Evolutionary conservation across 92 coral and sea anemone genomes (phyloP).

Genomic region (Heliopora coerulea): DNA sequence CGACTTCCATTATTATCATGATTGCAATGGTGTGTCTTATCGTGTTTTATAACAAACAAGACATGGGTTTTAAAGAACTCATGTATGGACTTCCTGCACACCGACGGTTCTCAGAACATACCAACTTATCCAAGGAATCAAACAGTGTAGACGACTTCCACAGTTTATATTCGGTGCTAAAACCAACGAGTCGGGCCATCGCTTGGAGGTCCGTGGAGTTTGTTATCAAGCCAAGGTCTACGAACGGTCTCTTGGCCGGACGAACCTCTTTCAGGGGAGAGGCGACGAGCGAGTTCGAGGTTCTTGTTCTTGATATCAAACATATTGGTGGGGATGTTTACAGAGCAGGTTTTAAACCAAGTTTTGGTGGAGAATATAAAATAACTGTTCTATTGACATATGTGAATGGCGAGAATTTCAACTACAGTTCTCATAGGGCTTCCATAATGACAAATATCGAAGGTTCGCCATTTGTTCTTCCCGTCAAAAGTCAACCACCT

Average conservation of each 20-base stretch:
- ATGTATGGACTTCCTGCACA: no score
- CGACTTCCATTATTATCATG: background rate
- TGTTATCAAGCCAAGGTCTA: background rate
- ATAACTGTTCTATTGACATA: slow-evolving; percentile 76
- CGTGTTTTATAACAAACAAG: background rate
- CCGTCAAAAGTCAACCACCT: slow-evolving; percentile 64
- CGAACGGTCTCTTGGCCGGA: slow-evolving; percentile 2
- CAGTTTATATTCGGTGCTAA: background rate
- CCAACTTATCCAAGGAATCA: background rate
- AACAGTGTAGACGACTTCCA: background rate
- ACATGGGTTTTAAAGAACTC: background rate
- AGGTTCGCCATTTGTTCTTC: slow-evolving; percentile 75
- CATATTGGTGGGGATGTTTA: slow-evolving; percentile 80
- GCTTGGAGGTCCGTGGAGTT: slow-evolving; percentile 23
- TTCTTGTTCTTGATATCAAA: background rate
- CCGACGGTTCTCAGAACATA: background rate
- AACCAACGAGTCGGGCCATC: background rate
- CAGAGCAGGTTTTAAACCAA: slow-evolving; percentile 61
- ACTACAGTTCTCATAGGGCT: slow-evolving; percentile 61
- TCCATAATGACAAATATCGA: slow-evolving; percentile 74
- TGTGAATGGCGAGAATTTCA: slow-evolving; percentile 67
- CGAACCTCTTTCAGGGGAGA: slow-evolving; percentile 24
- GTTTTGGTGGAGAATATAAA: slow-evolving; percentile 76
- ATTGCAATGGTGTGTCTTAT: background rate
- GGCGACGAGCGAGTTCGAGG: slow-evolving; percentile 1